These are phyloP conservation scores for Rallus crepitans DNA, from an alignment of 2,797 vertebrate genomes.

Conservation along the genomic window DNA sequence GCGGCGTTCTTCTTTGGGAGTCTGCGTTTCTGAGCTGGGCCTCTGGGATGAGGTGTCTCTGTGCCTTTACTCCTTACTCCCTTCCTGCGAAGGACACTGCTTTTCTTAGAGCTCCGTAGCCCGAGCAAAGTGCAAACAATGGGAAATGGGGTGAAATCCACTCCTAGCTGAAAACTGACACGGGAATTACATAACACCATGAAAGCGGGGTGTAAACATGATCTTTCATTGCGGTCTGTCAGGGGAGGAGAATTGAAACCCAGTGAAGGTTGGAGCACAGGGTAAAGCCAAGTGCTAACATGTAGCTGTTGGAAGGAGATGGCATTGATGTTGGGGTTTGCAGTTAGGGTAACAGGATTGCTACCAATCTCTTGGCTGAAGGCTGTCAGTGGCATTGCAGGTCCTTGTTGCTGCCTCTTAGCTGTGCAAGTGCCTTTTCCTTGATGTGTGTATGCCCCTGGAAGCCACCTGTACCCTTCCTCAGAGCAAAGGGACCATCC, in stretches of 20 bases:
- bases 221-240: neutral
- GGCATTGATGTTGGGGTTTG: fast-evolving
- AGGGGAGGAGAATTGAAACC: neutral
- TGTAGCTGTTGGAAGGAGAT: neutral
- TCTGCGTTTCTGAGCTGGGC: neutral
- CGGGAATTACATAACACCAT: neutral
- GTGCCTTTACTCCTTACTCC: neutral
- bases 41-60: fast-evolving
- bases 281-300: fast-evolving
- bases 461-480: fast-evolving
- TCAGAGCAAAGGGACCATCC: neutral
- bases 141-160: fast-evolving
- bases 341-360: neutral
- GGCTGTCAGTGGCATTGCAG: fast-evolving
- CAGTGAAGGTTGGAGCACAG: neutral
- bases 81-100: neutral
- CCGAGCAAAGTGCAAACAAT: neutral
- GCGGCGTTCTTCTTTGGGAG: fast-evolving
- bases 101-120: neutral
- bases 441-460: fast-evolving
- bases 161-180: neutral
- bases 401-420: neutral
- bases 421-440: too few species aligned
- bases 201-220: neutral
- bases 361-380: neutral